Evolutionary conservation across 2,888 invertebrate species (phyloP).

Genomic region (Spisula subtruncata): DNA sequence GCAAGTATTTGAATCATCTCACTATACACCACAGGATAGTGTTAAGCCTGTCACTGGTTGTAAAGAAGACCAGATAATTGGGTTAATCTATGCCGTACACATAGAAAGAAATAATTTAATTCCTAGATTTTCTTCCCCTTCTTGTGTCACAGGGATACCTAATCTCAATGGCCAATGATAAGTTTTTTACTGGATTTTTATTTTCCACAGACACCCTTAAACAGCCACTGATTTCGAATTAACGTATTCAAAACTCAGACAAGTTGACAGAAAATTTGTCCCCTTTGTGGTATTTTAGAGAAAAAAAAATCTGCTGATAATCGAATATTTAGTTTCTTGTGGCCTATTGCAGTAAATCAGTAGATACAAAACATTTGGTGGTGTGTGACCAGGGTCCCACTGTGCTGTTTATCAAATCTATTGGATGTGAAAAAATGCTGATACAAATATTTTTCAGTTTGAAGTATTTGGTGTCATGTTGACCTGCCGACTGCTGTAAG

Average conservation of each 20-base stretch:
- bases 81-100: not conserved
- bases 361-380: not conserved
- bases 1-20: not conserved
- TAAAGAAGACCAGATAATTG: not conserved
- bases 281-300: too few relatives aligned
- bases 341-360: too few relatives aligned
- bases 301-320: too few relatives aligned
- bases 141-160: too few relatives aligned
- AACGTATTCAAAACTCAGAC: too few relatives aligned
- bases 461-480: not conserved
- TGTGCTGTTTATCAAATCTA: not conserved
- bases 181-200: too few relatives aligned
- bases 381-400: not conserved
- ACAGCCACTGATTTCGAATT: too few relatives aligned
- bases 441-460: not conserved
- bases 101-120: not conserved
- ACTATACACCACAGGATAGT: not conserved
- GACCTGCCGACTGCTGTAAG: not conserved
- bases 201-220: too few relatives aligned
- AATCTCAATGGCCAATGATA: too few relatives aligned
- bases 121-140: too few relatives aligned
- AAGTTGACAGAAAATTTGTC: too few relatives aligned
- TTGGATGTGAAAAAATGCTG: slow-evolving; percentile 4
- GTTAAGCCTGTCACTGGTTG: not conserved
- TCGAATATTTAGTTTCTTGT: too few relatives aligned